Percentiles rank a stretch among this genome's conserved stretches.
Conservation (phyloP, 2,888 invertebrate genomes). For the Lithosia quadra region DNA sequence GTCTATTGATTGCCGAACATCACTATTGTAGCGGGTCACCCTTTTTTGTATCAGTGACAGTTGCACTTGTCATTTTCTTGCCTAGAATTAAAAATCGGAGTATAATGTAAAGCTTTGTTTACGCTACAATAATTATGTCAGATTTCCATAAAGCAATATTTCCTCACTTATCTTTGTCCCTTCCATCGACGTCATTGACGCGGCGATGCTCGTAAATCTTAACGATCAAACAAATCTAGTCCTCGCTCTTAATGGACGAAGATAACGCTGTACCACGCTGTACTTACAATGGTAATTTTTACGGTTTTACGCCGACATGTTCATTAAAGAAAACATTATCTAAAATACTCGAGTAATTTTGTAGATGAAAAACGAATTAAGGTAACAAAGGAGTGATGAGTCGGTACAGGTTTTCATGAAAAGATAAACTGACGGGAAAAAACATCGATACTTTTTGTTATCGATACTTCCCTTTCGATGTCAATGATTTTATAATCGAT, state of each 20-base stretch:
- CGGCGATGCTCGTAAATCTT: conserved; percentile 70
- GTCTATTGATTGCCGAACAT: no score
- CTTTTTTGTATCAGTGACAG: no score
- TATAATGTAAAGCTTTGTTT: conserved; percentile 48
- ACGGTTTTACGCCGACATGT: conserved; percentile 17
- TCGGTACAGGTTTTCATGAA: not conserved
- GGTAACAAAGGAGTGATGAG: not conserved
- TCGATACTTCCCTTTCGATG: no score
- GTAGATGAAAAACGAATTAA: not conserved
- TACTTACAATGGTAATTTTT: conserved; percentile 44
- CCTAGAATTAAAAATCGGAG: no score
- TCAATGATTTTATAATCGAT: no score
- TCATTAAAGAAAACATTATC: not conserved
- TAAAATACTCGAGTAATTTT: not conserved
- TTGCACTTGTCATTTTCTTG: no score
- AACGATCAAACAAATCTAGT: conserved; percentile 55
- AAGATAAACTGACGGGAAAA: no score
- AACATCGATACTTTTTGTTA: not conserved
- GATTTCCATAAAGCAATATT: conserved; percentile 61
- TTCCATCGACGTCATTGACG: conserved; percentile 62
- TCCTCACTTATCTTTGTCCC: conserved; percentile 55
- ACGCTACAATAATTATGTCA: conserved; percentile 52
- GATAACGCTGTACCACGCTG: conserved; percentile 49
- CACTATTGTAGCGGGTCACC: no score
- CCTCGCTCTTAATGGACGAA: conserved; percentile 48